Conservation (phyloP, 2,113 vertebrate species). For the Lophotis ruficrista region DNA sequence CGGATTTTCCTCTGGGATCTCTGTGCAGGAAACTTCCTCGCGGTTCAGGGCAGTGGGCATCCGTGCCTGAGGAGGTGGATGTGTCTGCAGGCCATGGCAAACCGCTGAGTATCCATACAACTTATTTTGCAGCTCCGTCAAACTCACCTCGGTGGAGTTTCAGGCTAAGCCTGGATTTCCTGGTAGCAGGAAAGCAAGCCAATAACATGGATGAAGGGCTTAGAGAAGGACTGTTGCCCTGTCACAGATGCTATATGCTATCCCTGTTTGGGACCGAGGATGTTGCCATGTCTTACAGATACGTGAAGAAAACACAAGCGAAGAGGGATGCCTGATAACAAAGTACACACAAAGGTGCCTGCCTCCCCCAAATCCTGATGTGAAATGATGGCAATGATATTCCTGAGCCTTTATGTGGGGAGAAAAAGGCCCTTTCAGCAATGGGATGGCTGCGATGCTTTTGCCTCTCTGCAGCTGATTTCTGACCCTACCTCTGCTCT, state of each 20-base stretch:
- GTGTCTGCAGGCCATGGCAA: neutral
- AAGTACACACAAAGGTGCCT: neutral
- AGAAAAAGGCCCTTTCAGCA: neutral
- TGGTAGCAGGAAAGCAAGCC: neutral
- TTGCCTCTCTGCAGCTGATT: neutral
- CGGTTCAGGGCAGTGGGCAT: accelerated
- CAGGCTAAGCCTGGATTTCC: neutral
- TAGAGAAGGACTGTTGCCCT: neutral
- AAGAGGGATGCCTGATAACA: neutral
- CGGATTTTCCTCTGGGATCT: neutral
- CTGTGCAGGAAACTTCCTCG: neutral
- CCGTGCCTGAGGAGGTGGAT: neutral
- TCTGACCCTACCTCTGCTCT: neutral
- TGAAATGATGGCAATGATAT: neutral
- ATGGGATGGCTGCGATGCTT: neutral
- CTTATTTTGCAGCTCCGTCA: neutral
- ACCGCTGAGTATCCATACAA: accelerated
- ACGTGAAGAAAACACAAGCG: neutral
- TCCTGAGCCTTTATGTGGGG: neutral
- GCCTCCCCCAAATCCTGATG: neutral
- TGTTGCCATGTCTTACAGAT: neutral
- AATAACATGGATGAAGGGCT: neutral
- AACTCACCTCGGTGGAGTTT: neutral
- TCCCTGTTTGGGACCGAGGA: neutral
- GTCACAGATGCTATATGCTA: accelerated